Conservation (phyloP, 2,888 invertebrate species). For the Cephus sareptanus region DNA sequence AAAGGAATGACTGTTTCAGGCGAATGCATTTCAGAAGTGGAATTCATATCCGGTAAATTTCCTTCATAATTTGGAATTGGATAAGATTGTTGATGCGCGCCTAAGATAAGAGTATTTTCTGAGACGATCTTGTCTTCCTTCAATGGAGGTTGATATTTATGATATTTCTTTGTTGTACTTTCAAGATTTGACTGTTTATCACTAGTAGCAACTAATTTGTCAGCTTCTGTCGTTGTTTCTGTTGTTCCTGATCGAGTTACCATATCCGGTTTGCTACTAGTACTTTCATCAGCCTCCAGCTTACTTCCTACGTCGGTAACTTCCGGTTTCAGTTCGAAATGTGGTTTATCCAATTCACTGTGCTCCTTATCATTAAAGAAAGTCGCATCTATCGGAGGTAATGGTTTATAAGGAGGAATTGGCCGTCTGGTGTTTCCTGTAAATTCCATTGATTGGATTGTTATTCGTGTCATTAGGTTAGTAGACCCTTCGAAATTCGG, state of each 20-base stretch:
- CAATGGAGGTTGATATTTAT: slow-evolving; percentile 49
- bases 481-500: slow-evolving; percentile 44
- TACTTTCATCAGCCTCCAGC: neutral
- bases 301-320: slow-evolving; percentile 7
- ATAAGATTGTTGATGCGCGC: slow-evolving; percentile 43
- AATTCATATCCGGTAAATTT: slow-evolving; percentile 27
- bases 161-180: slow-evolving; percentile 33
- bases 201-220: slow-evolving; percentile 6
- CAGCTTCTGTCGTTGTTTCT: slow-evolving; percentile 18
- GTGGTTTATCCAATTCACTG: slow-evolving; percentile 23
- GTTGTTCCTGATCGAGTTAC: slow-evolving; percentile 9
- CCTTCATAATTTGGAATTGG: slow-evolving; percentile 44
- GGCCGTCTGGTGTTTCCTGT: slow-evolving; percentile 51
- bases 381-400: slow-evolving; percentile 28
- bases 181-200: slow-evolving; percentile 24
- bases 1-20: slow-evolving; percentile 36
- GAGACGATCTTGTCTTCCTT: slow-evolving; percentile 47
- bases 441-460: neutral
- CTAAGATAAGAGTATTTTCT: slow-evolving; percentile 51
- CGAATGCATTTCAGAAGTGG: slow-evolving; percentile 23
- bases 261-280: neutral
- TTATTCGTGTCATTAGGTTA: slow-evolving; percentile 28
- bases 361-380: slow-evolving; percentile 23
- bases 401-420: slow-evolving; percentile 54
- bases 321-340: slow-evolving; percentile 25